A percentile compares a stretch with the other conserved stretches of the same genome.
Evolutionary conservation across 1,140 invertebrate genomes (phyloP).

Genomic region (Drosophila orena): DNA sequence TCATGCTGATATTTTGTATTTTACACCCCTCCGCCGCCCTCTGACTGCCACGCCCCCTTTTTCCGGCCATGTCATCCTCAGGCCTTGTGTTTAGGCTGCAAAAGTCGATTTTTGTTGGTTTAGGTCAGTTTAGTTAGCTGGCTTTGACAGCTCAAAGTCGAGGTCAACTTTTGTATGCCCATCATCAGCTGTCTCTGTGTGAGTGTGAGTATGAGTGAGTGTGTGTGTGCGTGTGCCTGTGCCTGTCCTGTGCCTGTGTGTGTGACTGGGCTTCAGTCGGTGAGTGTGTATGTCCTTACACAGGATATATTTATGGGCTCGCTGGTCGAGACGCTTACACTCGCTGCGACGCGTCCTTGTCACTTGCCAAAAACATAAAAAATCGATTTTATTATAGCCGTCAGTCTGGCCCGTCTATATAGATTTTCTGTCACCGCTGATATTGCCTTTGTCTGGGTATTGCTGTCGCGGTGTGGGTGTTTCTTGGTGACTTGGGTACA

Average conservation of each 20-base stretch:
- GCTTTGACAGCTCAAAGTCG: conserved; percentile 84
- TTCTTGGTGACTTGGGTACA: conserved; percentile 50
- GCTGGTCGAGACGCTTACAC: conserved; percentile 54
- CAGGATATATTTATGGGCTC: conserved; percentile 67
- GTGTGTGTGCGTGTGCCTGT: conserved; percentile 10
- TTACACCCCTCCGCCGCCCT: conserved; percentile 47
- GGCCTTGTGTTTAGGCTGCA: conserved; percentile 76
- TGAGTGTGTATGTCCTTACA: conserved; percentile 4
- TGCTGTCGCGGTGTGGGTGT: conserved; percentile 5
- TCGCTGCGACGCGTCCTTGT: conserved; percentile 67
- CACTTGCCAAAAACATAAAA: conserved; percentile 74
- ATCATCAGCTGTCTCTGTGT: conserved; percentile 67
- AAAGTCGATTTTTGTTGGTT: conserved; percentile 81
- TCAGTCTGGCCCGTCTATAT: conserved; percentile 66
- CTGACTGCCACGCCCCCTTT: conserved; percentile 20
- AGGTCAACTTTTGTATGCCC: conserved; percentile 83
- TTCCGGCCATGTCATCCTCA: conserved; percentile 61
- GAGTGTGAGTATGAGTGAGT: conserved; percentile 14
- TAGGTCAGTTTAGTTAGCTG: conserved; percentile 84
- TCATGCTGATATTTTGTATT: conserved; percentile 85
- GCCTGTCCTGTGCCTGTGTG: conserved; percentile 9
- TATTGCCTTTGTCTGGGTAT: conserved; percentile 61
- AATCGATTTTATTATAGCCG: conserved; percentile 80
- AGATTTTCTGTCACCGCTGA: conserved; percentile 75
- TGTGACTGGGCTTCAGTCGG: conserved; percentile 19